Conservation (phyloP, 1,140 invertebrate species). For the Dendroctonus ponderosae region DNA sequence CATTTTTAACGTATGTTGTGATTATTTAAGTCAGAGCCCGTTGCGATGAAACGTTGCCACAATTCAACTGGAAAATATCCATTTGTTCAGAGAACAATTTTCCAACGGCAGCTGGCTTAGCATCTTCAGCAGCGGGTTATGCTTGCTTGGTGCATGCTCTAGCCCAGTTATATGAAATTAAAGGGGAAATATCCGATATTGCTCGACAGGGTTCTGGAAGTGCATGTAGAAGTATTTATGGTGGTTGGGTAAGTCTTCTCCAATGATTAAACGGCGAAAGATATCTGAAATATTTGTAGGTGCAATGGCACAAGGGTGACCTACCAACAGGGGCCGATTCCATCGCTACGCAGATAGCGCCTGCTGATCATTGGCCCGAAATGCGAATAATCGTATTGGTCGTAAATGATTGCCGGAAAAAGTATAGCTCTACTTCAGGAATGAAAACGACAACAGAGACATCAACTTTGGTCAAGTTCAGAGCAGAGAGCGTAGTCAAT, state of each 20-base stretch:
- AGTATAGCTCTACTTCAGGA: slow-evolving; percentile 83
- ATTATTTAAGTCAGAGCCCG: slow-evolving; percentile 45
- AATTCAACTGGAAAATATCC: slow-evolving; percentile 71
- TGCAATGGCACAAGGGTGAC: slow-evolving; percentile 71
- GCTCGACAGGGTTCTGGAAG: slow-evolving; percentile 91
- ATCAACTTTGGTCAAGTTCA: slow-evolving; percentile 76
- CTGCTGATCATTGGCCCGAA: slow-evolving; percentile 83
- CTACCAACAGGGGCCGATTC: slow-evolving; percentile 77
- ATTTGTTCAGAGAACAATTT: slow-evolving; percentile 97
- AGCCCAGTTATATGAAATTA: slow-evolving; percentile 72
- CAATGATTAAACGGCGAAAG: neutral
- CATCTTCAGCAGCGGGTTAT: slow-evolving; percentile 97
- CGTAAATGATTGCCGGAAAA: slow-evolving; percentile 83
- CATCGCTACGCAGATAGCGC: slow-evolving; percentile 71
- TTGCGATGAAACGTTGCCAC: slow-evolving; percentile 35
- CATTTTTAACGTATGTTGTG: too few relatives aligned
- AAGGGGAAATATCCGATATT: slow-evolving; percentile 78
- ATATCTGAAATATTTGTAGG: slow-evolving; percentile 39
- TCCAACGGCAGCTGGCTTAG: slow-evolving; percentile 95
- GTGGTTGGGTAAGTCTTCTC: slow-evolving; percentile 77
- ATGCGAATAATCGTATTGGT: slow-evolving; percentile 89
- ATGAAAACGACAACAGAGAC: slow-evolving; percentile 85
- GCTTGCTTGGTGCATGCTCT: slow-evolving; percentile 80
- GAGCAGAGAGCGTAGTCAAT: slow-evolving; percentile 72
- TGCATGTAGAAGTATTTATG: slow-evolving; percentile 91